Evolutionary conservation across 2,113 vertebrate species (phyloP).

Genomic region (Elephantulus edwardii): DNA sequence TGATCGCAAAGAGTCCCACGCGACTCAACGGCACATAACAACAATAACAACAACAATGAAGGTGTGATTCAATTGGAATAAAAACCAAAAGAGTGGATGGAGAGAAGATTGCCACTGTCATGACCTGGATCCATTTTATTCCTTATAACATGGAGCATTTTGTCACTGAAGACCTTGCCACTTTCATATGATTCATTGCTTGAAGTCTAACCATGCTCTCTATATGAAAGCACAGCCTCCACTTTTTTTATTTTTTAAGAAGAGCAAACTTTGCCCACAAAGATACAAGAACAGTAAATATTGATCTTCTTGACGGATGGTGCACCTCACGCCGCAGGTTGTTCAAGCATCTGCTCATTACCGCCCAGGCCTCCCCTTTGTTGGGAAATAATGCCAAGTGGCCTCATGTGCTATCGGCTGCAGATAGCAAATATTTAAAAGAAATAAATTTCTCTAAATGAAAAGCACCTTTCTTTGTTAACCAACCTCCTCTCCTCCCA

Average conservation of each 20-base stretch:
- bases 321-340: constrained; percentile 78
- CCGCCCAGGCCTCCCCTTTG: constrained; percentile 79
- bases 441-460: constrained; percentile 89
- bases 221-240: constrained; percentile 71
- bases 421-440: constrained; percentile 90
- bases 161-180: neutral
- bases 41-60: too few species aligned
- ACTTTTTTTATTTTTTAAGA: constrained; percentile 73
- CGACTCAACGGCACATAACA: too few species aligned
- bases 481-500: constrained; percentile 60
- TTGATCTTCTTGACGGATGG: constrained; percentile 85
- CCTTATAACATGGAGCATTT: neutral
- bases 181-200: constrained; percentile 58
- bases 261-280: constrained; percentile 83
- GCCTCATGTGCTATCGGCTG: constrained; percentile 81
- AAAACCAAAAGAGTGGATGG: neutral
- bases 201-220: constrained; percentile 69
- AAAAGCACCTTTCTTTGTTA: constrained; percentile 85
- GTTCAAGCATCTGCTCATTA: constrained; percentile 84
- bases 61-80: neutral
- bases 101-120: neutral
- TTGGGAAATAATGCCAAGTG: constrained; percentile 83
- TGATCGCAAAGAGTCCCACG: too few species aligned
- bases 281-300: constrained; percentile 89
- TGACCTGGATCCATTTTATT: neutral